Percentiles rank a stretch among this genome's conserved stretches.
Conservation (phyloP, 2,113 vertebrate genomes). For the Abramis brama region DNA sequence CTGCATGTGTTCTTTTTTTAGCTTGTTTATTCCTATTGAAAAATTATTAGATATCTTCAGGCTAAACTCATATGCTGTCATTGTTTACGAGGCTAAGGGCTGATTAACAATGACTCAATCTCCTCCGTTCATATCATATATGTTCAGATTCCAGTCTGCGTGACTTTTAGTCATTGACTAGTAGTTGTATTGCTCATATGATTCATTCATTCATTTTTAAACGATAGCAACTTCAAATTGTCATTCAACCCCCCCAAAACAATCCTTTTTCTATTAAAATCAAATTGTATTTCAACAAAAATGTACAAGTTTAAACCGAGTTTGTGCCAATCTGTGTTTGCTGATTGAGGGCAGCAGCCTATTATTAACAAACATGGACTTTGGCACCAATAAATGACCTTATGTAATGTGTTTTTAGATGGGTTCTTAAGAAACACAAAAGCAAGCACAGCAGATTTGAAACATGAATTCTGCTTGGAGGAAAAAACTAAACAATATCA, state of each 20-base stretch:
- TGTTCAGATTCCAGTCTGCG: neutral
- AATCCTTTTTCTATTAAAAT: neutral
- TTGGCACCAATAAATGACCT: slow-evolving; percentile 2
- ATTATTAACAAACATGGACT: slow-evolving; percentile 27
- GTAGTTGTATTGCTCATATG: neutral
- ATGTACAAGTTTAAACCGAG: neutral
- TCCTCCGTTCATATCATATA: neutral
- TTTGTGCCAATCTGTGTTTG: neutral
- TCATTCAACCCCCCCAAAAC: neutral
- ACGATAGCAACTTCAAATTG: neutral
- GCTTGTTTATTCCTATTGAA: neutral
- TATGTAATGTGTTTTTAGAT: neutral
- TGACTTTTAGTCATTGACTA: neutral
- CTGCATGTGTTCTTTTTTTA: neutral
- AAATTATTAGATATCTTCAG: neutral
- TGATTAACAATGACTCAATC: neutral
- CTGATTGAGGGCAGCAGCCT: neutral
- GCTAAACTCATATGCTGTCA: neutral
- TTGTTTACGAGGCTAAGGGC: neutral
- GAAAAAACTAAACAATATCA: neutral
- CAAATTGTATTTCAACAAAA: neutral
- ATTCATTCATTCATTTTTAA: neutral
- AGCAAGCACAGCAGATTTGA: neutral
- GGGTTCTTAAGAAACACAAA: too few species aligned
- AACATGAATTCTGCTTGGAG: neutral